Percentiles rank a stretch among this genome's conserved stretches.
Conservation (phyloP, 2,797 vertebrate genomes). For the Anguilla marmorata region DNA sequence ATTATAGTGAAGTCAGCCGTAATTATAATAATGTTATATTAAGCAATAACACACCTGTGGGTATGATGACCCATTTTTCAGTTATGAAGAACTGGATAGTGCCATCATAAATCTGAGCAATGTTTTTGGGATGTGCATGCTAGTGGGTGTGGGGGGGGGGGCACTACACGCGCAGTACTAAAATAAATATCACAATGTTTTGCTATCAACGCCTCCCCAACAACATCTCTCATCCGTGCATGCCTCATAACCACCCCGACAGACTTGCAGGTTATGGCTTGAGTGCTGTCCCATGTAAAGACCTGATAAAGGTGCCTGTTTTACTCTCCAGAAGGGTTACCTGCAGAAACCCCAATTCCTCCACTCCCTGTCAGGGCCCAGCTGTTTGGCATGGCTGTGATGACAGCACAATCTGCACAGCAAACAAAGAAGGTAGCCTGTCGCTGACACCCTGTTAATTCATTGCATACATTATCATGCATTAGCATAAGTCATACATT, state of each 20-base stretch:
- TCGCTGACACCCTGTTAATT: slow-evolving; percentile 41
- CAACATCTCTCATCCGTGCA: slow-evolving; percentile 10
- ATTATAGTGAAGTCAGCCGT: not conserved
- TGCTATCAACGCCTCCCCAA: not conserved
- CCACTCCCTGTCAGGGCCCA: slow-evolving; percentile 38
- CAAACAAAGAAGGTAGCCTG: slow-evolving; percentile 44
- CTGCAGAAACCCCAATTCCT: slow-evolving; percentile 36
- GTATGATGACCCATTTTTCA: not conserved
- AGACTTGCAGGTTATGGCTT: slow-evolving; percentile 23
- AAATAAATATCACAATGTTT: slow-evolving; percentile 12
- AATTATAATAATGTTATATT: not conserved
- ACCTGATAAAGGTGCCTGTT: slow-evolving; percentile 27
- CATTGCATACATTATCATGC: slow-evolving; percentile 44
- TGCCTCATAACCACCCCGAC: not conserved
- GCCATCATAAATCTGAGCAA: not conserved
- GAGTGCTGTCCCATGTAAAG: slow-evolving; percentile 7
- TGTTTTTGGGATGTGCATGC: not conserved
- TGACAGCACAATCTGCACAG: slow-evolving; percentile 40
- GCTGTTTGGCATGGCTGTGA: slow-evolving; percentile 41
- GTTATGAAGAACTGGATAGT: not conserved
- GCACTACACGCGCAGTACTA: not conserved
- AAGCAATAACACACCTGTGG: not conserved
- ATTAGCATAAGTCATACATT: slow-evolving; percentile 43
- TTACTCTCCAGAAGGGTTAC: slow-evolving; percentile 34
- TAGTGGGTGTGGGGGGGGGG: not conserved